Base-by-base conservation (phyloP, 2,797 vertebrate genomes). In the Chrysocyon brachyurus region DNA sequence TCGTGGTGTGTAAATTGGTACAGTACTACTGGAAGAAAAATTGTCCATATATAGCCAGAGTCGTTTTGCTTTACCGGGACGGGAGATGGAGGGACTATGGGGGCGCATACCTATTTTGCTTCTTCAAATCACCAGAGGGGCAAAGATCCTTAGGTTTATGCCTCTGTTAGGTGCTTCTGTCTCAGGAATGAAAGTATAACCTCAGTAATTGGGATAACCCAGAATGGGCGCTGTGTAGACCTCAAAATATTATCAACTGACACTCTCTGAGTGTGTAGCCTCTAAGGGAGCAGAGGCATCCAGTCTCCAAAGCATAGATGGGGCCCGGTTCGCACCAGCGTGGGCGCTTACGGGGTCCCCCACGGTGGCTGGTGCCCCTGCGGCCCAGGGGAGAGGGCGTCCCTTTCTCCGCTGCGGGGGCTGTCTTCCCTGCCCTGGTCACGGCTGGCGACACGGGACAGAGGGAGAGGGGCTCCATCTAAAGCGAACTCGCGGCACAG, bases 141-240 rank as follows among this genome's bases (percentile, higher is more conserved):
- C 64, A 68, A 96, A 90, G 75, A 95, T 31, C n/a, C 31, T 72
- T 31, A 24, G 19, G 28, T 73, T 86, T 66, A 73, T 14, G 1
- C 31, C 36, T 94, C 66, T 52, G 24, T 46, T 33, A 17, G 7
- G 12, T 64, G 87, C 31, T 49, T 94, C 68, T n/a, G 21, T 46
- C 40, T 49, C 36, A 59, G 63, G n/a, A 88, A 87, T 52, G 46
- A 87, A 88, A 90, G 73, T 56, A 40, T 85, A 85, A 91, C 54
- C 11, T 96, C 40, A 46, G 40, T 92, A 24, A 72, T 19, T 84
- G 90, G 36, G 33, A 21, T 73, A 87, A 87, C 36, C 16, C 66
- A 87, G 70, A 49, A 52, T 10, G 59, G 33, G 6, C 61, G 22
- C 70, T 79, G 82, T 59, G 26, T 82, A 64, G 68, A 9, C 9